A percentile compares a stretch with the other conserved stretches of the same genome.
These are phyloP conservation scores for Platycercus adscitus DNA, from an alignment of 2,113 vertebrate species.

Conservation along the genomic window DNA sequence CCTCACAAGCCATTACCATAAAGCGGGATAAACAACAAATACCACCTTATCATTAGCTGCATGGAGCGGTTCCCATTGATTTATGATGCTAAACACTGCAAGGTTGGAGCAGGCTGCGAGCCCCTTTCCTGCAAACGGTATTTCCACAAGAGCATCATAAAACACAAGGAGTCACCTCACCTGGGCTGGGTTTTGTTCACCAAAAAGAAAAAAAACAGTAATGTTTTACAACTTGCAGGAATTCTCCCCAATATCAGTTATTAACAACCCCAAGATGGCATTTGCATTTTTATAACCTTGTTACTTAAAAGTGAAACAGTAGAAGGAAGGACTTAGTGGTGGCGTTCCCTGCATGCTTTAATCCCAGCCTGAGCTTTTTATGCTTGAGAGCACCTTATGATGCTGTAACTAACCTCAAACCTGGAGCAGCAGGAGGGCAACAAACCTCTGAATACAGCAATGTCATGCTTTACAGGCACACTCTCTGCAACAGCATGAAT, in stretches of 20 bases:
- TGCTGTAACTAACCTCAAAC: constrained; percentile 83
- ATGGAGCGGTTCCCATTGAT: constrained; percentile 58
- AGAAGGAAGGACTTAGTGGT: constrained; percentile 46
- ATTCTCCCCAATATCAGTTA: constrained; percentile 51
- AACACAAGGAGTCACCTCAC: neutral
- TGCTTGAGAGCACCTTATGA: constrained; percentile 80
- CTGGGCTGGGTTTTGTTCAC: neutral
- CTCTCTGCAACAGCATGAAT: constrained; percentile 83
- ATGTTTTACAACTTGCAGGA: constrained; percentile 61
- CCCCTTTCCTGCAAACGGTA: neutral
- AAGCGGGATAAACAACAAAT: constrained; percentile 62
- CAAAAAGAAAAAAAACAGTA: neutral
- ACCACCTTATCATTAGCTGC: constrained; percentile 37
- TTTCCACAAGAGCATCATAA: neutral
- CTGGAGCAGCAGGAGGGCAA: constrained; percentile 78
- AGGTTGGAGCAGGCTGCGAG: neutral
- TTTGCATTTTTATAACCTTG: constrained; percentile 73
- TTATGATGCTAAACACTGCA: constrained; percentile 42
- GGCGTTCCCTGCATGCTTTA: constrained; percentile 57
- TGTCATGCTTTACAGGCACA: constrained; percentile 86
- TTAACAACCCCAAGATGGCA: constrained; percentile 59
- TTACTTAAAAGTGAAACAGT: constrained; percentile 68
- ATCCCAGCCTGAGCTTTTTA: constrained; percentile 79
- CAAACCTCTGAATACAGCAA: constrained; percentile 82
- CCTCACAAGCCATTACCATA: constrained; percentile 50